Evolutionary conservation across 2,113 vertebrate species (phyloP), one percentile per base, ranked within the genome.

Genomic region (Symphodus melops): DNA sequence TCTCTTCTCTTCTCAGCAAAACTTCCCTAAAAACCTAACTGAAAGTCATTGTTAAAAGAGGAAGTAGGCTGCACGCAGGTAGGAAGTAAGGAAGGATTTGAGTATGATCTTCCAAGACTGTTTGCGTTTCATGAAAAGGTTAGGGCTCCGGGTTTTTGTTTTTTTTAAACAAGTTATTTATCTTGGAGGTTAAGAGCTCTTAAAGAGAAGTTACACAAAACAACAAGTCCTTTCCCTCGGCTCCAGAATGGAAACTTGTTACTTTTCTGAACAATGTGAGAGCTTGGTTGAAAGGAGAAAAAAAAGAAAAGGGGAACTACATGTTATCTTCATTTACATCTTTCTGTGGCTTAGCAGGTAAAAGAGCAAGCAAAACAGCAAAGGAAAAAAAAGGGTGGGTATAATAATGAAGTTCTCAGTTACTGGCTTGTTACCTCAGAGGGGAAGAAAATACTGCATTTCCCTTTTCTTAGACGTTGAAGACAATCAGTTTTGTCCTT

Each of bases 11-110:
- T 90, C 84, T 81, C 42, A 14, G 67, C 69, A 63, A 13, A 13
- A 91, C 91, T 93, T 93, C 91, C 92, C 81, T 62, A 89, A 88
- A 91, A 82, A 20, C 72, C 49, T 52, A 85, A 90, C 86, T 4
- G 79, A 72, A 65, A 20, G 71, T 68, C 76, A 81, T 86, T 83
- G 83, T 88, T 74, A 67, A 82, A 86, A 88, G 85, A 82, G 86
- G 91, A 93, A 93, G 85, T 80, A 1, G 63, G 75, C 53, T 37
- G 17, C 11, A 21, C 8, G 72, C 80, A 86, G 83, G 85, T 83
- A 85, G 89, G 90, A 93, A 92, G 88, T 92, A 82, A 82, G 75
- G 79, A 82, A 73, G 53, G 19, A 46, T 75, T 13, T 14, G 37
- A 28, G 23, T 56, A 11, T 46, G 33, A 44, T 46, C 57, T 76